phyloP scores from a whole-genome alignment of 2,888 invertebrate genomes.

The Cancer borealis region DNA sequence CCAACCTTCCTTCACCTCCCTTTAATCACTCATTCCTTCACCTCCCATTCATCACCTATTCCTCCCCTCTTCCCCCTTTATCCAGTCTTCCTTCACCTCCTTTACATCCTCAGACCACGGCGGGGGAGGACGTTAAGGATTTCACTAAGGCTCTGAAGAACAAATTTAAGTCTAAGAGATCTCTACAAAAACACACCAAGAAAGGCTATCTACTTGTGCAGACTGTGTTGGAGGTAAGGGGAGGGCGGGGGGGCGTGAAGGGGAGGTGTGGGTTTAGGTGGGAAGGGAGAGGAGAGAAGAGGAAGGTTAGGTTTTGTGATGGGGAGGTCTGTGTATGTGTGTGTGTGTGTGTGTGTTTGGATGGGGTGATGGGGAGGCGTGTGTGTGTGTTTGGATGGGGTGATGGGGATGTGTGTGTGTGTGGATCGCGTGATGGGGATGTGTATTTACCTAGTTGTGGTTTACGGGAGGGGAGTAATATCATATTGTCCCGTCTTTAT shows the following conservation, averaged over 20 bases:
- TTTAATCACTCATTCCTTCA: no score
- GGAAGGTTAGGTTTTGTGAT: no score
- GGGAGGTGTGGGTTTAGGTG: background rate
- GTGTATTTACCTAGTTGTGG: no score
- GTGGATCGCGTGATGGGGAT: no score
- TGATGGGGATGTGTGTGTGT: no score
- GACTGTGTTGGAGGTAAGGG: slow-evolving; percentile 92
- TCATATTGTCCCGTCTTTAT: no score
- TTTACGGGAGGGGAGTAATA: no score
- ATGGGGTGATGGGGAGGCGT: no score
- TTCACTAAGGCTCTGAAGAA: slow-evolving; percentile 97
- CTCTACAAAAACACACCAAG: slow-evolving; percentile 96
- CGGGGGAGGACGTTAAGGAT: slow-evolving; percentile 98
- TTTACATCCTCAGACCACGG: slow-evolving; percentile 89
- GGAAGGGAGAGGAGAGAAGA: background rate
- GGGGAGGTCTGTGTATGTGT: background rate
- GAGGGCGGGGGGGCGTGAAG: background rate
- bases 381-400: background rate
- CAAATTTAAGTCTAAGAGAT: slow-evolving; percentile 97
- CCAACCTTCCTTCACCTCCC: no score
- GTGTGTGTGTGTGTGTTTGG: background rate
- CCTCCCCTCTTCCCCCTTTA: no score
- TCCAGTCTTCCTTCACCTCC: no score
- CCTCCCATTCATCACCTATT: background rate
- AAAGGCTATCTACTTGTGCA: slow-evolving; percentile 97